A percentile compares a stretch with the other conserved stretches of the same genome.
These are phyloP conservation scores for Elegia similella DNA, from an alignment of 2,888 invertebrate species.

Conservation along the genomic window DNA sequence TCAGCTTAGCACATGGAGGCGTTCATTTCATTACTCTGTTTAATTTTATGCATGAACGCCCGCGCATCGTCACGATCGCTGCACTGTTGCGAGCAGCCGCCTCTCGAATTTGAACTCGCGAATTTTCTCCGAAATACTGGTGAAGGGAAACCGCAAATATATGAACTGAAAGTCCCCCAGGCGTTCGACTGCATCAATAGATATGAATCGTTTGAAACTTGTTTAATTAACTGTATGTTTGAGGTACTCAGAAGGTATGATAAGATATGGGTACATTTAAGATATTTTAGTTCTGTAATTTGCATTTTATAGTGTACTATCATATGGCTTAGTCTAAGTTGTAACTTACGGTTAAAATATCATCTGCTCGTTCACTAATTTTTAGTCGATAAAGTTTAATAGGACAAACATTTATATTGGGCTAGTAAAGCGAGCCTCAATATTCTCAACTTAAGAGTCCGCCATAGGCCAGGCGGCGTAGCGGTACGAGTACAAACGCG, in stretches of 20 bases:
- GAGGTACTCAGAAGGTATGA: background rate
- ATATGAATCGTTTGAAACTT: slow-evolving; percentile 33
- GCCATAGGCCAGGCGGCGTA: no score
- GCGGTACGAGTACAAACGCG: no score
- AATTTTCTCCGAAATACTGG: slow-evolving; percentile 36
- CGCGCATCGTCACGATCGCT: slow-evolving; percentile 54
- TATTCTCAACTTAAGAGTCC: no score
- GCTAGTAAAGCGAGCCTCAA: no score
- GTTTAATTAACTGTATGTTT: slow-evolving; percentile 21
- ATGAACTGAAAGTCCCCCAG: slow-evolving; percentile 36
- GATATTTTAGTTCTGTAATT: no score
- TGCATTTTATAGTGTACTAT: no score
- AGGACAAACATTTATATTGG: no score
- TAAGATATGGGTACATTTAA: background rate
- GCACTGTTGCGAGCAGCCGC: slow-evolving; percentile 39
- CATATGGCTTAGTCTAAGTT: no score
- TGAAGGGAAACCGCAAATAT: slow-evolving; percentile 41
- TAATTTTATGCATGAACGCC: slow-evolving; percentile 79
- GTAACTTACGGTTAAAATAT: no score
- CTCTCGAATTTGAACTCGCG: slow-evolving; percentile 29
- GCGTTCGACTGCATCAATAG: slow-evolving; percentile 32
- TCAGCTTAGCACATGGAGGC: slow-evolving; percentile 61
- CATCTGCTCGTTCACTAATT: no score
- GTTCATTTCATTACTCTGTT: slow-evolving; percentile 76
- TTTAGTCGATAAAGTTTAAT: no score